Base-by-base conservation (phyloP, 1,140 invertebrate species). In the Leptoteleia sp. region DNA sequence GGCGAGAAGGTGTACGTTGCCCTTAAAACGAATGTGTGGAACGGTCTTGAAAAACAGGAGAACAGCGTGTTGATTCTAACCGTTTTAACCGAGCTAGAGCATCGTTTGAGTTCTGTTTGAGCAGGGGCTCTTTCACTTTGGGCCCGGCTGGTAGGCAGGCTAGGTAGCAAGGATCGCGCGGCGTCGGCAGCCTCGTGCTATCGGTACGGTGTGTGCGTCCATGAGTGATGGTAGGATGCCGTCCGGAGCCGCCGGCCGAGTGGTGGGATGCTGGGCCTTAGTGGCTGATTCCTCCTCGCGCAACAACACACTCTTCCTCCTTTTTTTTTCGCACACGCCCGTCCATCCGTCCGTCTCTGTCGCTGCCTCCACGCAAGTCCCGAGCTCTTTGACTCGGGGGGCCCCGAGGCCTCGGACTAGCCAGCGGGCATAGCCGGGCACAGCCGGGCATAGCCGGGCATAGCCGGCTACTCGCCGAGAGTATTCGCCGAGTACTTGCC, bases 241-340 rank as follows among this genome's bases (percentile, higher is more conserved):
- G n/a, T n/a, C n/a, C n/a, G n/a, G n/a, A n/a, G n/a, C n/a, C n/a
- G n/a, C n/a, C n/a, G n/a, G n/a, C n/a, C n/a, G n/a, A n/a, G n/a
- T n/a, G n/a, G n/a, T n/a, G n/a, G n/a, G n/a, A n/a, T n/a, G 82
- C 81, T 81, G 83, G 54, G 47, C 72, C 61, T 65, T 81, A 73
- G 71, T 65, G 78, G 57, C 79, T 80, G 75, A 54, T 67, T 73
- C 62, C 54, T 59, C 42, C 27, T 57, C 57, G 57, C 47, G 45
- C 57, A 64, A 64, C 54, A 75, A 50, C 71, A 52, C 43, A 61
- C 67, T 76, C 73, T 42, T 79, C 38, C 9, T n/a, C n/a, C n/a
- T n/a, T n/a, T n/a, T n/a, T n/a, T n/a, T n/a, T n/a, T n/a, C n/a
- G n/a, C n/a, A n/a, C n/a, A n/a, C n/a, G n/a, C n/a, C n/a, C n/a